Conservation (phyloP, 1,140 invertebrate species). For the Calliopsis andreniformis region DNA sequence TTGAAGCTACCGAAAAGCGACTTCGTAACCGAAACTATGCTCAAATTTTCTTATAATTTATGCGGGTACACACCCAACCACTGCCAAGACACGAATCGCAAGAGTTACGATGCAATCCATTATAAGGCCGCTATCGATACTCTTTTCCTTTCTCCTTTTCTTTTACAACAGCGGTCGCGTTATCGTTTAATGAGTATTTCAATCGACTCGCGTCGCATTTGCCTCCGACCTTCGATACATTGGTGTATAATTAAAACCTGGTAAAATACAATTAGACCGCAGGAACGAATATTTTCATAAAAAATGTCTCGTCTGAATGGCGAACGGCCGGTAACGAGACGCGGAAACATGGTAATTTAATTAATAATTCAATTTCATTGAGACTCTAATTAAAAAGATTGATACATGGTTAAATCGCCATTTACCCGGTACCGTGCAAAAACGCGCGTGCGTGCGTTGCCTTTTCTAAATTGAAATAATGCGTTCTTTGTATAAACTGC, state of each 20-base stretch:
- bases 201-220: conserved; percentile 17
- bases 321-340: conserved; percentile 33
- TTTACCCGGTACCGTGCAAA: conserved; percentile 9
- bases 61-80: conserved; percentile 42
- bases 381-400: conserved; percentile 43
- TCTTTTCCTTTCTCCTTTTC: background rate
- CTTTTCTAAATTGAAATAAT: conserved; percentile 30
- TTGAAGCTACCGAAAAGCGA: conserved; percentile 25
- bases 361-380: conserved; percentile 54
- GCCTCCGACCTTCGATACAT: background rate
- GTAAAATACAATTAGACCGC: conserved; percentile 25
- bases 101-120: conserved; percentile 52
- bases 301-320: conserved; percentile 41
- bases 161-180: background rate
- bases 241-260: conserved; percentile 37
- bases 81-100: conserved; percentile 27
- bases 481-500: conserved; percentile 42
- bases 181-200: conserved; percentile 36
- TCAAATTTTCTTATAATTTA: conserved; percentile 63
- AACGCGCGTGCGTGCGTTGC: background rate
- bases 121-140: conserved; percentile 16
- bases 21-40: conserved; percentile 59
- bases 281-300: conserved; percentile 33
- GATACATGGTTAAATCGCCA: conserved; percentile 42
- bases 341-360: conserved; percentile 44